Evolutionary conservation across 2,888 invertebrate species (phyloP).

Genomic region (Pachliopta kotzebuea): DNA sequence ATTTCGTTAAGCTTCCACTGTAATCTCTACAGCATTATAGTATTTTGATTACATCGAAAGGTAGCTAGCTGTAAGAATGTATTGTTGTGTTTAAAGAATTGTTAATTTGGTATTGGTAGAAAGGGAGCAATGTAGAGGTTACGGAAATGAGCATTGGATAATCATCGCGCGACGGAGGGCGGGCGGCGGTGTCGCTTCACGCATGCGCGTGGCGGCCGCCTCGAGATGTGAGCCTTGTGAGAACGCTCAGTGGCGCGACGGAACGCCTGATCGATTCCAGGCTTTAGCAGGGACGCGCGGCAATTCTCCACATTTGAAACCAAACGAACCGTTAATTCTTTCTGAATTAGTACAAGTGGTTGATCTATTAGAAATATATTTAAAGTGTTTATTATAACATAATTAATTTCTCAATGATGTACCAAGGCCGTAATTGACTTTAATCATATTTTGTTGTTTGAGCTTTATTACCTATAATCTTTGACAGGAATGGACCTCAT

Average conservation of each 20-base stretch:
- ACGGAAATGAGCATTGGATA: conserved; percentile 32
- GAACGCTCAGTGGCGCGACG: conserved; percentile 75
- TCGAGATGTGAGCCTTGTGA: conserved; percentile 57
- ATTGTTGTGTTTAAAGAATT: conserved; percentile 35
- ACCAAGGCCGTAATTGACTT: neutral
- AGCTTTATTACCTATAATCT: conserved; percentile 21
- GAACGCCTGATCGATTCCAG: conserved; percentile 75
- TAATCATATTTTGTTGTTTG: conserved; percentile 16
- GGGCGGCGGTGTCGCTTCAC: conserved; percentile 42
- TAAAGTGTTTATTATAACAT: neutral
- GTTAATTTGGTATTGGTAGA: conserved; percentile 31
- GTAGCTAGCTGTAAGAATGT: conserved; percentile 38
- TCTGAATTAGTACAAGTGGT: conserved; percentile 3
- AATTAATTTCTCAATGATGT: neutral
- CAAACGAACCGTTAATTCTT: conserved; percentile 51
- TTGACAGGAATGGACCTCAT: conserved; percentile 23
- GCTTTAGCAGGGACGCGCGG: conserved; percentile 65
- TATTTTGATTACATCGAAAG: conserved; percentile 33
- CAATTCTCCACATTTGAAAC: conserved; percentile 45
- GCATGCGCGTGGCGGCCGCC: conserved; percentile 66
- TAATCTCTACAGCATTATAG: conserved; percentile 38
- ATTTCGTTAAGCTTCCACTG: conserved; percentile 47
- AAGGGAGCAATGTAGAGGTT: conserved; percentile 42
- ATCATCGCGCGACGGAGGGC: conserved; percentile 32
- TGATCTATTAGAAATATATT: neutral